Conservation (phyloP, 2,113 vertebrate genomes). For the Mola mola region DNA sequence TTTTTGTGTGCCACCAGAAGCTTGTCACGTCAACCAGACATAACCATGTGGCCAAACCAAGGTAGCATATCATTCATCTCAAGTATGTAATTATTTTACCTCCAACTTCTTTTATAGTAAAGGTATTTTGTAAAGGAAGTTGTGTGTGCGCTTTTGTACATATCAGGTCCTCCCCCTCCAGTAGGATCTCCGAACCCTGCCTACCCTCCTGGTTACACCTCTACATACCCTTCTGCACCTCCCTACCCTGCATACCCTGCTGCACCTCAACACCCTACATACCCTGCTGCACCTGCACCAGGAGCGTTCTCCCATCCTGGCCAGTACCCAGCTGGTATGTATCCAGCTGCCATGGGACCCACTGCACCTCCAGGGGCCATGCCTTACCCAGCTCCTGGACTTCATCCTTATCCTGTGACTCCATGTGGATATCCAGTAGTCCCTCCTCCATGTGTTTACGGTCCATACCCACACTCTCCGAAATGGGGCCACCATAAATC, state of each 20-base stretch:
- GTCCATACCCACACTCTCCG: constrained; percentile 70
- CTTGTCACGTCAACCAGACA: constrained; percentile 8
- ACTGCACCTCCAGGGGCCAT: constrained; percentile 37
- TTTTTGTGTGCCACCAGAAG: constrained; percentile 3
- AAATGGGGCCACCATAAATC: constrained; percentile 57
- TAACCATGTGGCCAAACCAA: constrained; percentile 79
- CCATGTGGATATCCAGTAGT: constrained; percentile 61
- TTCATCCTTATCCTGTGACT: constrained; percentile 60
- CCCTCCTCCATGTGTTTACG: constrained; percentile 64
- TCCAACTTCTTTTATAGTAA: not conserved
- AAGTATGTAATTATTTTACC: not conserved
- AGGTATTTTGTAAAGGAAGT: not conserved
- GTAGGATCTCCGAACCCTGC: not conserved
- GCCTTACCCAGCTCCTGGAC: constrained; percentile 56
- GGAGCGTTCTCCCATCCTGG: constrained; percentile 65
- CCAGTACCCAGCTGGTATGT: constrained; percentile 61
- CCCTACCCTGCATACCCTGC: constrained; percentile 64
- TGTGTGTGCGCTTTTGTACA: no score
- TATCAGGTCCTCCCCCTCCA: constrained; percentile 3
- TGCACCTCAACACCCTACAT: constrained; percentile 56
- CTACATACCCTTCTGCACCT: constrained; percentile 61
- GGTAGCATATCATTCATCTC: constrained; percentile 56
- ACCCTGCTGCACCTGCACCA: constrained; percentile 51
- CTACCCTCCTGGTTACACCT: constrained; percentile 16
- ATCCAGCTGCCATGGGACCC: constrained; percentile 65